Evolutionary conservation across 1,140 invertebrate genomes (phyloP).

Genomic region (Lordiphosa clarofinis): DNA sequence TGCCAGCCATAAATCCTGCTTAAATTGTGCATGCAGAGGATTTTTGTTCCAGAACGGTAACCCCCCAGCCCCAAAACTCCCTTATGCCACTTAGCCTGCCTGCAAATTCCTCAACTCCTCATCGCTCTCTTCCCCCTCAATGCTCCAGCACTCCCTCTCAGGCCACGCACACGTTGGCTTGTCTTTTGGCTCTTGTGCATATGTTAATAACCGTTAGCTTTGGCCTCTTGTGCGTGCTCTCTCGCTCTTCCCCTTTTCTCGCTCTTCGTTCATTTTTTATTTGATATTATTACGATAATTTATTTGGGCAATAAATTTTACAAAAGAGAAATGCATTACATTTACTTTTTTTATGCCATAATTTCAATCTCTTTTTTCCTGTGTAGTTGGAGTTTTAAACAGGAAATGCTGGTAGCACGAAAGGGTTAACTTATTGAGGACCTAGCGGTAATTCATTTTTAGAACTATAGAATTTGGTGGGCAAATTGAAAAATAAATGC

Average conservation of each 20-base stretch:
- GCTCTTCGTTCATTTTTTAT: conserved; percentile 44
- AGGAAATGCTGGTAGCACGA: conserved; percentile 15
- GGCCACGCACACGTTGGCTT: conserved; percentile 29
- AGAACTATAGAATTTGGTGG: no score
- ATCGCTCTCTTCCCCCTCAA: neutral
- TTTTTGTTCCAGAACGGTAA: conserved; percentile 74
- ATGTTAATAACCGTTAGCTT: conserved; percentile 76
- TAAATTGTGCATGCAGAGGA: conserved; percentile 78
- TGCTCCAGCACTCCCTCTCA: neutral
- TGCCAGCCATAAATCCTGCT: conserved; percentile 77
- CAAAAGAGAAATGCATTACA: conserved; percentile 71
- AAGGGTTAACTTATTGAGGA: conserved; percentile 23
- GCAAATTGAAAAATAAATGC: no score
- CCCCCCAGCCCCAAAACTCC: conserved; percentile 5
- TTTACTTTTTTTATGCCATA: conserved; percentile 44
- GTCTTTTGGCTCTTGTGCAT: conserved; percentile 52
- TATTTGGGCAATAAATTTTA: conserved; percentile 73
- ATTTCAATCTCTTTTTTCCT: conserved; percentile 55
- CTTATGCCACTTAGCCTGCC: conserved; percentile 42
- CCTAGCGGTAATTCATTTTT: conserved; percentile 14
- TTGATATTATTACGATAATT: conserved; percentile 78
- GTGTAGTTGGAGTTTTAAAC: neutral
- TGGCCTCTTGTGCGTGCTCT: conserved; percentile 46
- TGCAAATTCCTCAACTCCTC: conserved; percentile 44
- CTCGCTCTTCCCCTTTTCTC: conserved; percentile 1